A percentile compares a stretch with the other conserved stretches of the same genome.
Conservation (phyloP, 1,140 invertebrate species). For the Caenorhabditis latens region DNA sequence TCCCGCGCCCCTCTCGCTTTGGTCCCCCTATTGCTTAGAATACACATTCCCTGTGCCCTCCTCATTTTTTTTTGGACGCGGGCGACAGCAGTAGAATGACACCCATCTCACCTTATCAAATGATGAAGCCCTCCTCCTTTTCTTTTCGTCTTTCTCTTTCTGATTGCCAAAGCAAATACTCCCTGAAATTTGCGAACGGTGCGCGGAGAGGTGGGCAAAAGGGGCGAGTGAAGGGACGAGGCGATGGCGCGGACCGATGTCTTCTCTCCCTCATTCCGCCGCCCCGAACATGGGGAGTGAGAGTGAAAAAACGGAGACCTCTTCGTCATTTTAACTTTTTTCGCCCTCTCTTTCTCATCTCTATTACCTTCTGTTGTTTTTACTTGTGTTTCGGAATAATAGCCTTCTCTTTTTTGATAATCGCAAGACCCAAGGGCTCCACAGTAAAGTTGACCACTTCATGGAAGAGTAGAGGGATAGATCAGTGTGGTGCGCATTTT, state of each 20-base stretch:
- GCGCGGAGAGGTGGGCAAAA: background rate
- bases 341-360: background rate
- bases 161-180: background rate
- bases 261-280: background rate
- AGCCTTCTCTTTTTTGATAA: background rate
- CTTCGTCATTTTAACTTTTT: conserved; percentile 46
- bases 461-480: background rate
- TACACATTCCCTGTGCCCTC: background rate
- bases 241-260: background rate
- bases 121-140: background rate
- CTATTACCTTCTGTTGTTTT: background rate
- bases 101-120: background rate
- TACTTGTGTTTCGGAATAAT: no score
- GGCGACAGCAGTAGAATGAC: background rate
- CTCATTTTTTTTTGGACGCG: background rate
- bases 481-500: no score
- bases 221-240: background rate
- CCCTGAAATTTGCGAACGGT: background rate
- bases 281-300: background rate
- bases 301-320: background rate
- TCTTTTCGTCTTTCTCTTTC: background rate
- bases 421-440: background rate
- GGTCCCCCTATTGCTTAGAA: background rate
- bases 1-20: background rate
- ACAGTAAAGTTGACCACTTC: no score